Conservation (phyloP, 2,113 vertebrate genomes). For the Lepus americanus region DNA sequence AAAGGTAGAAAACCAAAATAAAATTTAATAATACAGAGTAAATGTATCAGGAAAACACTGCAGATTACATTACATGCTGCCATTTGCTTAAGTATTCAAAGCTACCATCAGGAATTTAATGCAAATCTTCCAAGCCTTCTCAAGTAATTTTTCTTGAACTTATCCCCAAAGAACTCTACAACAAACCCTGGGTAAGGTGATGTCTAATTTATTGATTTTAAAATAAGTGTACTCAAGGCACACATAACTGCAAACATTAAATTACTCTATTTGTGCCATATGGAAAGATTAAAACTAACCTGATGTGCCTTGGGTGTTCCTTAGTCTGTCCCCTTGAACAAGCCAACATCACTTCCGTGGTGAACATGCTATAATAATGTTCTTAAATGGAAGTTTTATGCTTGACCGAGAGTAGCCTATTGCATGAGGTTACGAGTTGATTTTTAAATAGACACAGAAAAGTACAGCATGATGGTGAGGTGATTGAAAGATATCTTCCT, state of each 20-base stretch:
- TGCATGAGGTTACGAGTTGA: slow-evolving; percentile 64
- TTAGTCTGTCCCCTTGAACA: background rate
- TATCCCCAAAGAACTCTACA: slow-evolving; percentile 8
- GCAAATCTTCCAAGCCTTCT: slow-evolving; percentile 9
- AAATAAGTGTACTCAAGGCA: background rate
- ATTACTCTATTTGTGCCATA: background rate
- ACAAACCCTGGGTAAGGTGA: background rate
- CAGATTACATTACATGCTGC: background rate
- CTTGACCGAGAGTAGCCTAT: slow-evolving; percentile 46
- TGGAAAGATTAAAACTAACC: slow-evolving; percentile 68
- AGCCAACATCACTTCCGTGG: slow-evolving; percentile 10
- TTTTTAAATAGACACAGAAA: slow-evolving; percentile 69
- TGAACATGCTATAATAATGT: background rate
- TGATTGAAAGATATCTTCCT: slow-evolving; percentile 74
- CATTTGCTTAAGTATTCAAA: slow-evolving; percentile 35
- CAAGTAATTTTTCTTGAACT: slow-evolving; percentile 33
- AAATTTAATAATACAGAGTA: background rate
- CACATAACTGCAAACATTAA: background rate
- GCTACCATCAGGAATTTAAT: background rate
- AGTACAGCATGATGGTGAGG: slow-evolving; percentile 49
- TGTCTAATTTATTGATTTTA: slow-evolving; percentile 46
- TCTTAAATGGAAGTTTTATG: slow-evolving; percentile 53
- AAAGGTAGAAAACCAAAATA: slow-evolving; percentile 50
- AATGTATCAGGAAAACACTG: slow-evolving; percentile 10
- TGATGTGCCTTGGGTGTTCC: background rate